Base-by-base conservation (phyloP, 2,113 vertebrate species). In the Stigmatopora nigra region DNA sequence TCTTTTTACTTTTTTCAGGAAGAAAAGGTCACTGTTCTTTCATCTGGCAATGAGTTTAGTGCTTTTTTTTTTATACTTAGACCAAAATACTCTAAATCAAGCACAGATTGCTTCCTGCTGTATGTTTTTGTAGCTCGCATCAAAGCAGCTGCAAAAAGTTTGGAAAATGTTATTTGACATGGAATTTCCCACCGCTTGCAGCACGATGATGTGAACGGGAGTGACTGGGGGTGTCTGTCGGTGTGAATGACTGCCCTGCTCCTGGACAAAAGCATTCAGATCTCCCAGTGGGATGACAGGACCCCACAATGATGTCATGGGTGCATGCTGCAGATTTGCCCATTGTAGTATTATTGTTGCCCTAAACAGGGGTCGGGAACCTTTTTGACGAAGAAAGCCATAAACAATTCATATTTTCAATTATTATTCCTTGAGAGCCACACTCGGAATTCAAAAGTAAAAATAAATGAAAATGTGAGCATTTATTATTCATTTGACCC, bases 291-390 rank as follows among this genome's bases (percentile, higher is more conserved):
- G 78, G 85, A 80, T 76, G 81, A 85, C 85, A 84, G 78, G 70
- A 78, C 76, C 57, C 60, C 68, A 31, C 74, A 59, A 83, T 90
- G 90, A 91, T 87, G 86, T 91, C 89, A 90, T 88, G 70, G 59
- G 70, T 56, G 64, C 72, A 69, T 56, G 64, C 72, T 73, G 75
- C 66, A 78, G 75, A 56, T 66, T 62, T 65, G 69, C 76, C 70
- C 83, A 79, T 14, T 41, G 64, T 75, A 73, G 84, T 84, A 82
- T 84, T 84, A 83, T 71, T 75, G 70, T 36, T 14, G 64, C 48
- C 47, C 71, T 89, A 77, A 90, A n/a, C n/a, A n/a, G n/a, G n/a
- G n/a, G n/a, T n/a, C n/a, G n/a, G n/a, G n/a, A n/a, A n/a, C n/a
- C n/a, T n/a, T n/a, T n/a, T n/a, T n/a, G n/a, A n/a, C n/a, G n/a